phyloP scores from a whole-genome alignment of 2,888 invertebrate genomes.

The Heteromurus nitidus region DNA sequence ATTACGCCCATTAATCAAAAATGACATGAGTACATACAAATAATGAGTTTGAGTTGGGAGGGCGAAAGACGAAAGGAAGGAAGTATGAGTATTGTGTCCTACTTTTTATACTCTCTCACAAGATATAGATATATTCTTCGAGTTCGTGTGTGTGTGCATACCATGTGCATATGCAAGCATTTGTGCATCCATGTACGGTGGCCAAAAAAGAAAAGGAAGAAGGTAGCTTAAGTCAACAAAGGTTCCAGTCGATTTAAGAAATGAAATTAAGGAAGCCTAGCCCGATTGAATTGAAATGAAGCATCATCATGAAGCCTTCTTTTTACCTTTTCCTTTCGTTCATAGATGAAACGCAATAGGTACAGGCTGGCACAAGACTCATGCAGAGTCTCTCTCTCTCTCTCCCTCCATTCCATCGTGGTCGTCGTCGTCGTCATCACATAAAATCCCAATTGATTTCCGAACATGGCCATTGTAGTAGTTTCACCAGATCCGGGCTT shows the following conservation, averaged over 20 bases:
- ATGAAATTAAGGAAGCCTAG: slow-evolving; percentile 16
- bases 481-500: background rate
- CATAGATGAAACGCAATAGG: slow-evolving; percentile 33
- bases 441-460: slow-evolving; percentile 54
- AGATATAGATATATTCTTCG: background rate
- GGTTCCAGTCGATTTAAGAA: slow-evolving; percentile 49
- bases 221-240: background rate
- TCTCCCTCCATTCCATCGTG: too few relatives aligned
- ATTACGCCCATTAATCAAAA: slow-evolving; percentile 56
- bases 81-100: slow-evolving; percentile 28
- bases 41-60: slow-evolving; percentile 48
- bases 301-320: slow-evolving; percentile 9
- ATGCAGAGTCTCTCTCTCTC: background rate
- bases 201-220: background rate
- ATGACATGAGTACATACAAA: slow-evolving; percentile 47
- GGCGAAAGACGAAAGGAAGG: slow-evolving; percentile 45
- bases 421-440: background rate
- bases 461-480: background rate
- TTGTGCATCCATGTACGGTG: background rate
- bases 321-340: background rate
- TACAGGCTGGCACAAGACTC: slow-evolving; percentile 50
- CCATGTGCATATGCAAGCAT: slow-evolving; percentile 19
- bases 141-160: slow-evolving; percentile 20
- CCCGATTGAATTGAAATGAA: slow-evolving; percentile 15
- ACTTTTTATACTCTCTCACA: too few relatives aligned